A percentile compares a stretch with the other conserved stretches of the same genome.
phyloP scores from a whole-genome alignment of 2,797 vertebrate species.

The Myotis vivesi region DNA sequence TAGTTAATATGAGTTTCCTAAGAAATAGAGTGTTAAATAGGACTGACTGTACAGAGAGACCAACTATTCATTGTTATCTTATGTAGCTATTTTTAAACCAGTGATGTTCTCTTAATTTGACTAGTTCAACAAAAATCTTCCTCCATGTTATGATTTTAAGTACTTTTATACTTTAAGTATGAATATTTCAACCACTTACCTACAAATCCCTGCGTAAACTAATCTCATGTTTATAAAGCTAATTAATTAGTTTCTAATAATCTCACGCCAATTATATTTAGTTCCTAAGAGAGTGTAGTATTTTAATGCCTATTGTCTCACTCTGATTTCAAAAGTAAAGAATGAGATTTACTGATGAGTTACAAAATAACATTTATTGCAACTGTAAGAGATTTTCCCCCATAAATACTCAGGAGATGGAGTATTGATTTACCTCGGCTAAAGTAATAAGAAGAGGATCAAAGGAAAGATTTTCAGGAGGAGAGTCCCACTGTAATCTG shows the following conservation, averaged over 20 bases:
- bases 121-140: not conserved
- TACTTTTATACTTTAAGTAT: not conserved
- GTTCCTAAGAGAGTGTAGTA: not conserved
- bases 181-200: not conserved
- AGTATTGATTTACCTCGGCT: constrained; percentile 86
- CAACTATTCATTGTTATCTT: not conserved
- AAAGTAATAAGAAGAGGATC: constrained; percentile 88
- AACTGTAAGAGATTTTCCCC: not conserved
- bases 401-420: not conserved
- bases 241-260: not conserved
- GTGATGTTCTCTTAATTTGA: not conserved
- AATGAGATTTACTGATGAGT: not conserved
- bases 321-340: constrained; percentile 21
- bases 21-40: not conserved
- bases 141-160: not conserved
- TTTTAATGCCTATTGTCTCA: not conserved
- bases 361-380: not conserved
- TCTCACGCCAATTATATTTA: not conserved
- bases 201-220: not conserved
- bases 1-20: not conserved
- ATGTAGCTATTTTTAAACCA: not conserved
- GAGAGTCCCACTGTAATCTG: constrained; percentile 86
- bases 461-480: constrained; percentile 85
- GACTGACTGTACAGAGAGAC: not conserved
- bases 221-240: constrained; percentile 15